Evolutionary conservation across 2,797 vertebrate genomes (phyloP), one percentile per base, ranked within the genome.

Genomic region (Tapera naevia): DNA sequence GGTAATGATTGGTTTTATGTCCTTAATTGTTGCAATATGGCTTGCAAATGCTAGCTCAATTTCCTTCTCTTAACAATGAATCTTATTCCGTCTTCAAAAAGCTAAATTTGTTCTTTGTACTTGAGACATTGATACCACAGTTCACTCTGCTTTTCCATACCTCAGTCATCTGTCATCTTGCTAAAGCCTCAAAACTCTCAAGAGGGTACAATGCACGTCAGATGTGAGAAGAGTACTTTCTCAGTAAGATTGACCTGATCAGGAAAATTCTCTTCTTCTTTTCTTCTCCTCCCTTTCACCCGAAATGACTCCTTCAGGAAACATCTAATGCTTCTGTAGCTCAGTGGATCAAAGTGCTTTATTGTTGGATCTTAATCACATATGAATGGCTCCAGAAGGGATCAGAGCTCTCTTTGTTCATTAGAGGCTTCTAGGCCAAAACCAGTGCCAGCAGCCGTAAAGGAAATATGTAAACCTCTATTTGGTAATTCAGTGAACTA

Each of bases 391-490:
- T 96, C 79, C 89, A 95, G 91, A 95, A 95, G 54, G 71, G 69
- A 93, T 96, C 85, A 96, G 89, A 96, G 91, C 78, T 91, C 32
- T 87, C 92, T 93, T 96, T 95, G 89, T 95, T 96, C 45, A 35
- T 92, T 83, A 88, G 72, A 88, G 53, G 61, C 69, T 93, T 92
- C 96, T 95, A 82, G 80, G 80, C 91, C 70, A 65, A 91, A 92
- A 78, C 37, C 9, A 32, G 73, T 92, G 85, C 93, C 91, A 95
- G 61, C 58, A 93, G 37, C 80, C 62, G 46, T 91, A 91, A 81
- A 94, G 57, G 61, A 94, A 94, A 87, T 80, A 90, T 39, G 64
- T 91, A 91, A 91, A 96, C 78, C 78, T 92, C 84, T 80, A 11
- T 95, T 86, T 89, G 89, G 93, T 94, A 88, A 74, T 84, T 79